Base-by-base conservation (phyloP, 2,888 invertebrate genomes). In the Lordiphosa fenestrarum region DNA sequence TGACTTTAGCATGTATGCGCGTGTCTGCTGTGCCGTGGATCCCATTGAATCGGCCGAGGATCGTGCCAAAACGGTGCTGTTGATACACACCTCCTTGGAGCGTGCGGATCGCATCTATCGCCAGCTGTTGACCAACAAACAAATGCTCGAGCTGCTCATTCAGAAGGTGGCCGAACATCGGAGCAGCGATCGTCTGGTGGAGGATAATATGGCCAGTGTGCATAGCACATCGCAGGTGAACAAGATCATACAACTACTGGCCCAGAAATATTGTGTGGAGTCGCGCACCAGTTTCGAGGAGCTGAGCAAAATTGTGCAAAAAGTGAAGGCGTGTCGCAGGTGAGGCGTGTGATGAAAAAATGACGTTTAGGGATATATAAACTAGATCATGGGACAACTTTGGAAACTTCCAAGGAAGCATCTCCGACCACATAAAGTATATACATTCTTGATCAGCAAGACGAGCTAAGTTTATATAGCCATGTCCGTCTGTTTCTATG, bases 21-120 rank as follows among this genome's bases (percentile, higher is more conserved):
- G 96, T 19, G 95, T 97, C 0, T 98, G 97, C 86, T 98, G 97
- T 89, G 98, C 98, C 15, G 98, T 99, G 0, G 98, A 99, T 90
- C 97, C 97, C 9, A 98, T 99, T 19, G 98, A 98, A 89, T 97
- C 94, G 75, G 98, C 98, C 83, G 98, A 98, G 75, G 99, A 98
- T 89, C 92, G 98, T 3, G 96, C 97, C 88, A 98, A 98, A 90
- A 97, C 98, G 63, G 95, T 98, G 21, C 94, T 95, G 36, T 95
- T 95, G 37, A 98, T 99, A 72, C 97, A 98, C 81, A 93, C 94
- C 0, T 90, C 98, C 63, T 90, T 99, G 50, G 98, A 98, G 83
- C 97, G 98, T 85, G 98, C 98, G 0, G 99, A 99, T 89, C 91
- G 96, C 19, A 95, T 97, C 12, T 98, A 98, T 88, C 94, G 96